Percentiles rank a stretch among this genome's conserved stretches.
These are phyloP conservation scores for Sceloporus tristichus DNA, from an alignment of 2,113 vertebrate species.

Conservation along the genomic window DNA sequence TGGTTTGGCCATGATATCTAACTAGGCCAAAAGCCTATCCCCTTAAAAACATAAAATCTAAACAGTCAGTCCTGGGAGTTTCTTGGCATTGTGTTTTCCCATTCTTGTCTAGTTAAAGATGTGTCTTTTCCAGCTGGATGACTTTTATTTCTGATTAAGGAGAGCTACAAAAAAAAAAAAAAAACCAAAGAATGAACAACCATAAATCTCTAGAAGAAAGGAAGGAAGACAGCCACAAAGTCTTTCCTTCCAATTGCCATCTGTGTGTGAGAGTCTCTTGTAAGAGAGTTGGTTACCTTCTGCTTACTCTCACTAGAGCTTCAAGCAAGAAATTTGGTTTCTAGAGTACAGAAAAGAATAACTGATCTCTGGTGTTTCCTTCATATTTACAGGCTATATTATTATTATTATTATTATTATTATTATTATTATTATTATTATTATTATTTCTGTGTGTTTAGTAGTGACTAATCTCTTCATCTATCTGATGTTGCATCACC, in stretches of 20 bases:
- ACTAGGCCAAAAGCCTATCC: not conserved
- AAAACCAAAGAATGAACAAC: not conserved
- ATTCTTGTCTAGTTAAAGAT: not conserved
- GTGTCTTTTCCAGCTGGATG: not conserved
- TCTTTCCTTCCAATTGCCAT: not conserved
- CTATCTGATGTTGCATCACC: not conserved
- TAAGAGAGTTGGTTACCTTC: not conserved
- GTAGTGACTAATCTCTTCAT: too few species aligned
- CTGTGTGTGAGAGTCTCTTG: not conserved
- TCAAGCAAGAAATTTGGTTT: not conserved
- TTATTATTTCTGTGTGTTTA: not conserved
- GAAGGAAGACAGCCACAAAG: not conserved
- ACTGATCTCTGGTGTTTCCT: too few species aligned
- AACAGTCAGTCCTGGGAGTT: not conserved
- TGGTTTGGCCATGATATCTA: not conserved
- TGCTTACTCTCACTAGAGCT: not conserved
- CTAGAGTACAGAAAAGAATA: not conserved
- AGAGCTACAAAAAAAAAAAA: not conserved
- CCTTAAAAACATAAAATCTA: not conserved
- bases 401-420: too few species aligned
- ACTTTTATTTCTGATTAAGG: conserved; percentile 16
- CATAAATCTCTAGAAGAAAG: not conserved
- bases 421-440: not conserved
- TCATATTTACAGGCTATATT: too few species aligned
- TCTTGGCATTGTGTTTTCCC: not conserved